These are phyloP conservation scores for Dryocosmus kuriphilus DNA, from an alignment of 2,888 invertebrate species.

Conservation along the genomic window DNA sequence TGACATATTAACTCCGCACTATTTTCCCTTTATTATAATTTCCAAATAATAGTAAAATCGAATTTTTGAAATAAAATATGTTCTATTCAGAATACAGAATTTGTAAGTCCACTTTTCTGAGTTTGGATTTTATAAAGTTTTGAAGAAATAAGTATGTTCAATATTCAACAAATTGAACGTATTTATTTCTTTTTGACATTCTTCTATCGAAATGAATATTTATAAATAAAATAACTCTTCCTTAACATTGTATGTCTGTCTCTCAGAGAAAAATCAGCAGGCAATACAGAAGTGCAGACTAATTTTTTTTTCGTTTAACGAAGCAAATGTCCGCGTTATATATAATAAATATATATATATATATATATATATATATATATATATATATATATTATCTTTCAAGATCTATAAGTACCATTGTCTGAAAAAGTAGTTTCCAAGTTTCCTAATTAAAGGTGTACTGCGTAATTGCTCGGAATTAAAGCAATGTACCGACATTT, in stretches of 20 bases:
- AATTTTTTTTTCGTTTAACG: conserved; percentile 19
- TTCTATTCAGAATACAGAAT: too few relatives aligned
- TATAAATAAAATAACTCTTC: neutral
- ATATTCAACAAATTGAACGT: neutral
- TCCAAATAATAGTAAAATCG: too few relatives aligned
- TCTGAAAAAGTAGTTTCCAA: conserved; percentile 17
- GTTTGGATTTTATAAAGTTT: too few relatives aligned
- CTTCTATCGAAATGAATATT: neutral
- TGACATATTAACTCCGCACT: neutral
- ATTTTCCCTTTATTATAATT: neutral
- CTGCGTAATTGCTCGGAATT: conserved; percentile 22
- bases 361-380: too few relatives aligned
- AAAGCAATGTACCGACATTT: conserved; percentile 26
- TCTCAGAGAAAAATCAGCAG: neutral
- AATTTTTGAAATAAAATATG: too few relatives aligned
- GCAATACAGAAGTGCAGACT: neutral
- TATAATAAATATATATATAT: too few relatives aligned
- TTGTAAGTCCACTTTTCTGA: too few relatives aligned
- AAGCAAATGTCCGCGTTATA: neutral
- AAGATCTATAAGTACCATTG: neutral
- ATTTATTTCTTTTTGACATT: neutral
- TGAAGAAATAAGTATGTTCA: too few relatives aligned
- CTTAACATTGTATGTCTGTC: neutral
- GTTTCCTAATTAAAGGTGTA: conserved; percentile 33
- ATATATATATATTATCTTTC: too few relatives aligned